Conservation (phyloP, 2,113 vertebrate species). For the Amphilophus citrinellus region DNA sequence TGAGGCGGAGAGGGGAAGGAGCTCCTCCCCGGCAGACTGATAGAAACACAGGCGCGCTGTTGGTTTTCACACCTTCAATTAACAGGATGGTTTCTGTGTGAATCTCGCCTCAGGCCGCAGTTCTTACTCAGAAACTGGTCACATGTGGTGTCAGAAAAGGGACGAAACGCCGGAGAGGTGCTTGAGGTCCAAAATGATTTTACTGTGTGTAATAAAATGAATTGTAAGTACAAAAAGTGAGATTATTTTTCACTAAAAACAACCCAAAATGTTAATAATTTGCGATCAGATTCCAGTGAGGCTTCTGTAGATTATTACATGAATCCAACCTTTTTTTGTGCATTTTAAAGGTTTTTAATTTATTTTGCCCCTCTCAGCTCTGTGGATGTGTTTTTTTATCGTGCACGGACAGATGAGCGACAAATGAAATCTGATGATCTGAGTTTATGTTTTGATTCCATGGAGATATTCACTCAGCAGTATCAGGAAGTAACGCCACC, state of each 20-base stretch:
- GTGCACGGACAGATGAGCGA: neutral
- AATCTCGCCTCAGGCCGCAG: fast-evolving
- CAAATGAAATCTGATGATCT: neutral
- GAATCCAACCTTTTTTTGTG: neutral
- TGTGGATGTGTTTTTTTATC: neutral
- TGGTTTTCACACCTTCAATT: constrained; percentile 24
- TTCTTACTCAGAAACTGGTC: neutral
- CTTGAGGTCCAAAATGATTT: fast-evolving
- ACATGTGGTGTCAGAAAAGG: neutral
- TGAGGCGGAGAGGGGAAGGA: neutral
- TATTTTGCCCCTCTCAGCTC: neutral
- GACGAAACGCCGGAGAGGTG: neutral
- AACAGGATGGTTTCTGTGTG: neutral
- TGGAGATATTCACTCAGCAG: neutral
- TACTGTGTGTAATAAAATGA: neutral
- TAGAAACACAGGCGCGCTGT: constrained; percentile 3
- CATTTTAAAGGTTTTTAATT: neutral
- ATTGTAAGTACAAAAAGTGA: no score
- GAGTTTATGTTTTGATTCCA: constrained; percentile 3
- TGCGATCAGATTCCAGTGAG: neutral
- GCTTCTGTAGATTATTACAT: neutral
- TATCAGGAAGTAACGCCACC: neutral
- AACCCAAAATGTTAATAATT: fast-evolving
- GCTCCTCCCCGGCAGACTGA: neutral
- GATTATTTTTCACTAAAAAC: neutral